These are phyloP conservation scores for Drosophila ustulata DNA, from an alignment of 2,888 invertebrate genomes.

Conservation along the genomic window DNA sequence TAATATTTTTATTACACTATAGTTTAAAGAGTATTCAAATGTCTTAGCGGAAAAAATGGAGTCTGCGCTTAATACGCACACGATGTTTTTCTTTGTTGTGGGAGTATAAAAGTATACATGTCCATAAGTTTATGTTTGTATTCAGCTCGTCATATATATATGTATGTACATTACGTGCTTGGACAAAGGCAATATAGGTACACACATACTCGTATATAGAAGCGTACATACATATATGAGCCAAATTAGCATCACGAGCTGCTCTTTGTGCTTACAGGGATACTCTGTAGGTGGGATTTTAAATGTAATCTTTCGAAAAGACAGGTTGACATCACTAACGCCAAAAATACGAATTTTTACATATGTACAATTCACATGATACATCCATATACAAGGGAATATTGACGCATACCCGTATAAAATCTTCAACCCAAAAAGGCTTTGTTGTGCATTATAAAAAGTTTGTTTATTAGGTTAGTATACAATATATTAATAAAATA, in stretches of 20 bases:
- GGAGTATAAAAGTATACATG: conserved; percentile 15
- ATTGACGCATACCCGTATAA: not conserved
- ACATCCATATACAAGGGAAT: not conserved
- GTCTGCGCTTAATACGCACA: conserved; percentile 16
- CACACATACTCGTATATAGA: not conserved
- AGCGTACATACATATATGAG: not conserved
- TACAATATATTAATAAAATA: too few relatives aligned
- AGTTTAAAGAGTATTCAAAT: conserved; percentile 24
- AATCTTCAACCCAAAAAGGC: not conserved
- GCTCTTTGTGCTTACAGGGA: conserved; percentile 16
- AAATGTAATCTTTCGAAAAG: not conserved
- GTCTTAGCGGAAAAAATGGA: conserved; percentile 28
- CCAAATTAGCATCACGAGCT: conserved; percentile 11
- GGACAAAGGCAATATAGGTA: conserved; percentile 5
- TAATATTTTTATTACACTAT: not conserved
- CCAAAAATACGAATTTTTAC: conserved; percentile 8
- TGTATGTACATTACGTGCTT: conserved; percentile 22
- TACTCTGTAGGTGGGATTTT: not conserved
- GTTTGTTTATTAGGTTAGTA: too few relatives aligned
- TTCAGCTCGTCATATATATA: not conserved
- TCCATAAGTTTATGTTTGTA: conserved; percentile 7
- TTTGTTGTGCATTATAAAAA: not conserved
- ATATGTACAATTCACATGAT: not conserved
- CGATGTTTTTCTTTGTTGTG: conserved; percentile 31
- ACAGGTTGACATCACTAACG: not conserved